Evolutionary conservation across 2,797 vertebrate species (phyloP).

Genomic region (Cetoscarus ocellatus): DNA sequence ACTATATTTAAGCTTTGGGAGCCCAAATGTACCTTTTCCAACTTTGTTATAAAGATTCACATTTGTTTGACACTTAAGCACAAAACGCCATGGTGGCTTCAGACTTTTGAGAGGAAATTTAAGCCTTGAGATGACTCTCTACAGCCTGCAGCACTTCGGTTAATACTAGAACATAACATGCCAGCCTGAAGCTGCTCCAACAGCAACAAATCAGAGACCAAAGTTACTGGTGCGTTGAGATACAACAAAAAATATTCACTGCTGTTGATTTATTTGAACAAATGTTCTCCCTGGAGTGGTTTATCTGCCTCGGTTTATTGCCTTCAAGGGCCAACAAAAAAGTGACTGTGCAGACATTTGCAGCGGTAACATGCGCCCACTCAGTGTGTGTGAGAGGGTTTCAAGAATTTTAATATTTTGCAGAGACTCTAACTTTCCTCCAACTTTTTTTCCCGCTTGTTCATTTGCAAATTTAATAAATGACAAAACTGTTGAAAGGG

Average conservation of each 20-base stretch:
- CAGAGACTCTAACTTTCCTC: too few species aligned
- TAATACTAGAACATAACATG: slow-evolving; percentile 23
- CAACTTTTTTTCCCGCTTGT: too few species aligned
- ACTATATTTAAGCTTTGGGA: too few species aligned
- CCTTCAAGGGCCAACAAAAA: slow-evolving; percentile 32
- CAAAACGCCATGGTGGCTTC: background rate
- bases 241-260: slow-evolving; percentile 22
- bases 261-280: slow-evolving; percentile 39
- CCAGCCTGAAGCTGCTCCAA: slow-evolving; percentile 30
- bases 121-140: slow-evolving; percentile 21
- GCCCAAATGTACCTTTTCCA: too few species aligned
- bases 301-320: slow-evolving; percentile 38
- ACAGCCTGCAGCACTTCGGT: slow-evolving; percentile 50
- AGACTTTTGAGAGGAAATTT: too few species aligned
- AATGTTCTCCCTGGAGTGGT: slow-evolving; percentile 26
- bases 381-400: background rate
- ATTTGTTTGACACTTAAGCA: slow-evolving; percentile 4
- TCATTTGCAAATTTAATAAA: background rate
- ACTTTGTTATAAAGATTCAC: slow-evolving; percentile 3
- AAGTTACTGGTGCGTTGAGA: slow-evolving; percentile 32
- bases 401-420: too few species aligned
- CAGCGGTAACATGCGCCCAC: slow-evolving; percentile 31
- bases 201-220: slow-evolving; percentile 30
- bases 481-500: too few species aligned
- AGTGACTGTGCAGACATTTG: slow-evolving; percentile 23